Evolutionary conservation across 1,140 invertebrate species (phyloP), one percentile per base, ranked within the genome.

Genomic region (Caenorhabditis inopinata): DNA sequence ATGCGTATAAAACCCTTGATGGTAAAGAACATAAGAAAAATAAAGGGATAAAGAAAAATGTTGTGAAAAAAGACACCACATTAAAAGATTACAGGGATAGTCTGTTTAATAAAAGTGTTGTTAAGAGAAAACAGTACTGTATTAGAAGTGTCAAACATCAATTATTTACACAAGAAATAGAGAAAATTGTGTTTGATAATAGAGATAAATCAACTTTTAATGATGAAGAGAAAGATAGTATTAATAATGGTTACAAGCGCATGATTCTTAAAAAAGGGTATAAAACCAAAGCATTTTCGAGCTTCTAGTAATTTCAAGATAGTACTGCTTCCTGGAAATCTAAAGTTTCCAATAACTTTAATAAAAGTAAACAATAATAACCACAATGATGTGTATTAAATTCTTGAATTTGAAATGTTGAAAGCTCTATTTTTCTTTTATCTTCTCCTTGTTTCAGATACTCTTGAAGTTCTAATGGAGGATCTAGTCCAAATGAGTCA

Each of bases 351-450:
- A 82, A 74, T 45, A 82, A 25, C 48, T 82, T 82, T 35, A 82
- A 27, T 23, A 82, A 14, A 25, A 81, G 42, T 74, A 82, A 51
- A 48, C 78, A 82, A 21, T 82, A 82, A 74, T 82, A 80, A 1
- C 79, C 76, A 68, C 76, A 81, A 80, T 80, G 80, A 80, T 81
- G 48, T 27, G 80, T 81, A 80, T 73, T 25, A 53, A 81, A 82
- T 14, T 82, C 53, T 82, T 82, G 81, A 25, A 82, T 82, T 80
- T 82, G 81, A 53, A 80, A 82, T 42, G 81, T 82, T 0, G 81
- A 82, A 35, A 74, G 16, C 35, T 47, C 21, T 14, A 77, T 77
- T 82, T 82, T 14, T n/a, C 1, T 42, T 11, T 1, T 4, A 23
- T 16, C n/a, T 7, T 68, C n/a, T n/a, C n/a, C 21, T 18, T 35